Base-by-base conservation (phyloP, 1,140 invertebrate species). In the Listronotus bonariensis region DNA sequence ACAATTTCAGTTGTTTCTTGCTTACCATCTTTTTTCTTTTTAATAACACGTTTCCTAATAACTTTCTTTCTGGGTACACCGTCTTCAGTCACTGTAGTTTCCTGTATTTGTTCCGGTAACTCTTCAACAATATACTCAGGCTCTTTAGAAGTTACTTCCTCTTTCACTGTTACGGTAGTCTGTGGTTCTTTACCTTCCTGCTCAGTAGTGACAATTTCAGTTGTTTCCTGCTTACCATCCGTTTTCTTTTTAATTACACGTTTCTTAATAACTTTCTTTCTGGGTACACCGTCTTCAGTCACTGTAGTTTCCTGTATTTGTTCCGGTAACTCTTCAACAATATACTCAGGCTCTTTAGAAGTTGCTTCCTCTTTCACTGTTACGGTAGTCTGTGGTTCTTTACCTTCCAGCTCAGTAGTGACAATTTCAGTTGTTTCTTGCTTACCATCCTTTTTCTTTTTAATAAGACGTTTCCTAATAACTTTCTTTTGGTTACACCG, bases 131-230 rank as follows among this genome's bases (percentile, higher is more conserved):
- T 36, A 26, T 9, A 34, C 17, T 34, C 41, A n/a, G 41, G 14
- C 31, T 66, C 64, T 34, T 72, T 63, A 6, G n/a, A n/a, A n/a
- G 71, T 71, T 68, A 75, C 72, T 42, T 12, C 72, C 11, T 56
- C 54, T 8, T n/a, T 41, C 65, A 76, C 58, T 12, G 81, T 82
- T 54, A 80, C 75, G n/a, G 69, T 77, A 7, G 71, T 76, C 18
- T 79, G 59, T 18, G 79, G 76, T 46, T 73, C 60, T 66, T 80
- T 75, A 46, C 78, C 77, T 56, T 81, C 79, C 71, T 82, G 78
- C 73, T 82, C 77, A 49, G 80, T 70, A 17, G 81, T 81, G 12
- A 78, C 77, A 55, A 80, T 79, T 73, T 82, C 79, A 7, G 77
- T 80, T 2, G 67, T 60, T 51, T 49, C 59, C 65, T 65, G 46